Conservation (phyloP, 2,797 vertebrate species). For the Hyperoplus lanceolatus region DNA sequence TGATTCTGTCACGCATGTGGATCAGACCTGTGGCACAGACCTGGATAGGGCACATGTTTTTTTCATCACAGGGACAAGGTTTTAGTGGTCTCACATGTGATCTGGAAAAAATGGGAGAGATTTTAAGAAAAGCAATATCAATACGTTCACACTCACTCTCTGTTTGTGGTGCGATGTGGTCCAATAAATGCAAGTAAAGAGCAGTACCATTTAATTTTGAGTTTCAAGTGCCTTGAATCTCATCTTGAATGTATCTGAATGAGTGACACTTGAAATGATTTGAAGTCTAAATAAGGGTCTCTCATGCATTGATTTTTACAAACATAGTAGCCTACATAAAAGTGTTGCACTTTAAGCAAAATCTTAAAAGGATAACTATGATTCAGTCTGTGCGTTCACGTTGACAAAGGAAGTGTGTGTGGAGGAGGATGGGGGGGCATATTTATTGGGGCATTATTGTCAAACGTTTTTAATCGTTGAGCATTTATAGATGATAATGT, state of each 20-base stretch:
- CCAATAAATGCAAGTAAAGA: background rate
- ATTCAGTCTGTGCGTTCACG: no score
- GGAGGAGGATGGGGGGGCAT: no score
- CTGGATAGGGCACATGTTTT: conserved; percentile 40
- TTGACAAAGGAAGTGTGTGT: no score
- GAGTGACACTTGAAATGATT: no score
- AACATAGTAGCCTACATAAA: background rate
- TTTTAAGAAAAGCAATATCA: background rate
- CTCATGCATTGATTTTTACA: no score
- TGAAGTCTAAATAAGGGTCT: no score
- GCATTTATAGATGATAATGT: no score
- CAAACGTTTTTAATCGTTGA: no score
- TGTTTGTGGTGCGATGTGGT: background rate
- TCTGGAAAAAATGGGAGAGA: conserved; percentile 29
- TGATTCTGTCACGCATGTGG: conserved; percentile 56
- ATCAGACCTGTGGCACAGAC: conserved; percentile 54
- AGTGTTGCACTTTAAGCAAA: no score
- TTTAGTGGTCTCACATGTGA: conserved; percentile 37
- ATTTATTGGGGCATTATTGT: no score
- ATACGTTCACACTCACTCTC: background rate
- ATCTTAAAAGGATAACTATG: background rate
- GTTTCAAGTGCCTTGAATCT: no score
- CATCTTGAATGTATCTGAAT: no score
- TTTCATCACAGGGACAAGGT: conserved; percentile 5
- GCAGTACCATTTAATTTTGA: background rate